Conservation (phyloP, 2,888 invertebrate genomes). For the Ophonus ardosiacus region DNA sequence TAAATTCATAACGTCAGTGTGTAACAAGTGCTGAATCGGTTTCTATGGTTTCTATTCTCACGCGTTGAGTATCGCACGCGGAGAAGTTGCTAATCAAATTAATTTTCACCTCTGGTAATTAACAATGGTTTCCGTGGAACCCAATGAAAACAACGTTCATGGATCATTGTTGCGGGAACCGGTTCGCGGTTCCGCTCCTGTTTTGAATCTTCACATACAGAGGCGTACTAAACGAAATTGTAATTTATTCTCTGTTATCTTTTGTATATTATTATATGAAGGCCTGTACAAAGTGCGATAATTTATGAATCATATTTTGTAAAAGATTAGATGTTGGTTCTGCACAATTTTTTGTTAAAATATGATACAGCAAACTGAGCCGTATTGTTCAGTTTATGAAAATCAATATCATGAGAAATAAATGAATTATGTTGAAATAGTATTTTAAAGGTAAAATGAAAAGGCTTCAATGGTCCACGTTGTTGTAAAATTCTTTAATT, state of each 20-base stretch:
- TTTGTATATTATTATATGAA: too few relatives aligned
- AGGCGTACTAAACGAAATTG: neutral
- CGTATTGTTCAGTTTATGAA: too few relatives aligned
- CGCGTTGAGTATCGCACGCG: conserved; percentile 10
- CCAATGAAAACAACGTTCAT: conserved; percentile 32
- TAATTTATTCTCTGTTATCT: neutral
- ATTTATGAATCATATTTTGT: too few relatives aligned
- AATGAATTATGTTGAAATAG: too few relatives aligned
- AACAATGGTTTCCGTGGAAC: conserved; percentile 20
- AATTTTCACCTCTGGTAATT: conserved; percentile 25
- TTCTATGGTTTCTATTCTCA: conserved; percentile 40
- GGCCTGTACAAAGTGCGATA: too few relatives aligned
- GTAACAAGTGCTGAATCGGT: conserved; percentile 20
- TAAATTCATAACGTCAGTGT: conserved; percentile 26
- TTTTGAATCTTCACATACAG: neutral
- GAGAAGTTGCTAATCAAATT: conserved; percentile 12
- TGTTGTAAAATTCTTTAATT: too few relatives aligned
- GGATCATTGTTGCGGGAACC: conserved; percentile 31
- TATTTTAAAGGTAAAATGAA: too few relatives aligned
- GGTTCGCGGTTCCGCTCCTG: conserved; percentile 19
- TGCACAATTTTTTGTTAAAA: too few relatives aligned
- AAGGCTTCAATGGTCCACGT: too few relatives aligned
- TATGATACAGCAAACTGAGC: too few relatives aligned
- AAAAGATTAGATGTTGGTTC: too few relatives aligned
- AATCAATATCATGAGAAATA: too few relatives aligned